Base-by-base conservation (phyloP, 2,888 invertebrate species). In the Dynastes hyllus region DNA sequence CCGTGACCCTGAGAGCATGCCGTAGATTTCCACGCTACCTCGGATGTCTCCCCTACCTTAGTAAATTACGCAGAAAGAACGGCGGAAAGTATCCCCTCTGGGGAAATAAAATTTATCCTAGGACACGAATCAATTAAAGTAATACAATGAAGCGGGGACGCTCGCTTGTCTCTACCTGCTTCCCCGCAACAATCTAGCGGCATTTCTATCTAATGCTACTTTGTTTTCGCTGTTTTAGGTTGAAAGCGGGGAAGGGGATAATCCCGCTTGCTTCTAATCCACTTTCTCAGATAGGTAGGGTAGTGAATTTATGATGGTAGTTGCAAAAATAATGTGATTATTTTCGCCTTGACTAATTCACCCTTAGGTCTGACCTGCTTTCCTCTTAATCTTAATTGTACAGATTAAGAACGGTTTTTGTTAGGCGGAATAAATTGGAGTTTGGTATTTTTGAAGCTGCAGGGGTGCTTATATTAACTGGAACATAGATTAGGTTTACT, bases 61-160 rank as follows among this genome's bases (percentile, higher is more conserved):
- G 61, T 61, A 75, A 61, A 75, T 75, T 75, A 75, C 73, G 73
- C 61, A 45, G 73, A 61, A 61, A 61, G 61, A 45, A 61, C 22
- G 45, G 69, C 32, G 32, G 37, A 61, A 75, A 61, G 63, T 75
- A 27, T 45, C 40, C 73, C 27, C 73, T 40, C 61, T 5, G 61
- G 73, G 73, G 73, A 75, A 75, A 75, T 75, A 75, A 75, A 75
- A 75, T 75, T 75, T 75, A 61, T 61, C 61, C 45, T 61, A 73
- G 58, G 73, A 73, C 73, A 55, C 55, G 58, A 77, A 77, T 77
- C 77, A 77, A 77, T 77, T 77, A 77, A 77, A 67, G 77, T 77
- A 77, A 77, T 77, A 77, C 67, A 77, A 67, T 53, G 77, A 67
- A 77, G 32, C 22, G 13, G 67, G 55, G 40, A 45, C 37, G 67